Conservation (phyloP, 2,113 vertebrate species). For the Scomber japonicus region DNA sequence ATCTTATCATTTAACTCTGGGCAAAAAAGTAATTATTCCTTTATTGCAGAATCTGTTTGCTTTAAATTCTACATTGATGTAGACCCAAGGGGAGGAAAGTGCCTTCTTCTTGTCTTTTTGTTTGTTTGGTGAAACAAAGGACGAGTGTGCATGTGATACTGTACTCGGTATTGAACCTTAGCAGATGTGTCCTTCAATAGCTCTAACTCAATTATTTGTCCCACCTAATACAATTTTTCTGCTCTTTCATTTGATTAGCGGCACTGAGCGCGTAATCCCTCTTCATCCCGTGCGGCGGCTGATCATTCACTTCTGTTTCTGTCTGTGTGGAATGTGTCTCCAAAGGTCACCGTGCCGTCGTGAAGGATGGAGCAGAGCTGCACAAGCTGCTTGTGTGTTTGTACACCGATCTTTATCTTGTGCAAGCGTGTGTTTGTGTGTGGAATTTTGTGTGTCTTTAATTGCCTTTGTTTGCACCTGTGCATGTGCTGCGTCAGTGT, state of each 20-base stretch:
- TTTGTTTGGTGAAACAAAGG: conserved; percentile 5
- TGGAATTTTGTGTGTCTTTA: conserved; percentile 40
- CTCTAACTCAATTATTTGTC: conserved; percentile 69
- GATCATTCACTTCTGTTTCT: conserved; percentile 36
- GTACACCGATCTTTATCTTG: conserved; percentile 39
- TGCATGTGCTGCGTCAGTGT: conserved; percentile 42
- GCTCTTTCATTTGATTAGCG: conserved; percentile 76
- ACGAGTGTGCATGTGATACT: conserved; percentile 18
- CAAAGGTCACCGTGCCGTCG: conserved; percentile 70
- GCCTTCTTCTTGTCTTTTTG: neutral
- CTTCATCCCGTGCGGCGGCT: conserved; percentile 59
- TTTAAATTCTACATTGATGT: too few relatives aligned
- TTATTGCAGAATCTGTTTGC: too few relatives aligned
- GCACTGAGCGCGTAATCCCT: conserved; percentile 64
- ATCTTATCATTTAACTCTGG: too few relatives aligned
- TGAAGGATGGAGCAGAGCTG: conserved; percentile 53
- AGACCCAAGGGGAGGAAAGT: neutral
- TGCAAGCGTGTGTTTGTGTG: neutral
- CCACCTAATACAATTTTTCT: conserved; percentile 70
- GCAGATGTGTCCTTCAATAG: conserved; percentile 67
- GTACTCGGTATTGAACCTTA: conserved; percentile 4
- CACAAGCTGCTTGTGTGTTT: conserved; percentile 34
- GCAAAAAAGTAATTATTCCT: too few relatives aligned
- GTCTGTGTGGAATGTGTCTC: conserved; percentile 35
- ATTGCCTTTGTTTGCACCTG: conserved; percentile 58